These are phyloP conservation scores for Lasioglossum calceatum DNA, from an alignment of 2,888 invertebrate genomes.

Conservation along the genomic window DNA sequence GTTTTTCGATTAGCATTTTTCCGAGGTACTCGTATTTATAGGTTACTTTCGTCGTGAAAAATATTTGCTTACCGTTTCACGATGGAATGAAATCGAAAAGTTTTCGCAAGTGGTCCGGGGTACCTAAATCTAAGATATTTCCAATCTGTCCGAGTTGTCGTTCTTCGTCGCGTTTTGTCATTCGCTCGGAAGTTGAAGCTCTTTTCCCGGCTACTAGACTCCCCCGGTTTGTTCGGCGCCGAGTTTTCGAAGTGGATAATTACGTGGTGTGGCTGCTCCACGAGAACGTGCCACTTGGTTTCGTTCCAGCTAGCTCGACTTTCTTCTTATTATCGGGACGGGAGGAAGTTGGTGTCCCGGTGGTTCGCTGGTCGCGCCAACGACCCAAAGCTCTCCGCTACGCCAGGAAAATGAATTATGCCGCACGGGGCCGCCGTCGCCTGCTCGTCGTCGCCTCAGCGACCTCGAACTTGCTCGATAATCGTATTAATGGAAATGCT, in stretches of 20 bases:
- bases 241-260: conserved; percentile 69
- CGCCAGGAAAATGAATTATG: conserved; percentile 63
- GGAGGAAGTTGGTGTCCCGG: conserved; percentile 41
- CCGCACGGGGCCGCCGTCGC: conserved; percentile 34
- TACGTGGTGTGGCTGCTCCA: conserved; percentile 56
- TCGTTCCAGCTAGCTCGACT: conserved; percentile 67
- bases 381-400: conserved; percentile 46
- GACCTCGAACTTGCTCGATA: conserved; percentile 50
- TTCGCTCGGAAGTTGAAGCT: conserved; percentile 24
- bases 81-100: neutral
- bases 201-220: conserved; percentile 22
- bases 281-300: conserved; percentile 67
- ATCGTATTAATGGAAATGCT: conserved; percentile 64
- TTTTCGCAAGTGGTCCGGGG: conserved; percentile 16
- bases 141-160: neutral
- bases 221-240: conserved; percentile 47
- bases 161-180: conserved; percentile 44
- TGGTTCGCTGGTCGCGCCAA: conserved; percentile 52
- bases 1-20: neutral
- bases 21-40: neutral
- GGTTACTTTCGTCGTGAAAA: neutral
- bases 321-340: conserved; percentile 60
- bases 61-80: neutral
- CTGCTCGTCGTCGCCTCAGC: conserved; percentile 27
- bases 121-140: neutral